A percentile compares a stretch with the other conserved stretches of the same genome.
phyloP scores from a whole-genome alignment of 2,888 invertebrate genomes.

The Idaea aversata region DNA sequence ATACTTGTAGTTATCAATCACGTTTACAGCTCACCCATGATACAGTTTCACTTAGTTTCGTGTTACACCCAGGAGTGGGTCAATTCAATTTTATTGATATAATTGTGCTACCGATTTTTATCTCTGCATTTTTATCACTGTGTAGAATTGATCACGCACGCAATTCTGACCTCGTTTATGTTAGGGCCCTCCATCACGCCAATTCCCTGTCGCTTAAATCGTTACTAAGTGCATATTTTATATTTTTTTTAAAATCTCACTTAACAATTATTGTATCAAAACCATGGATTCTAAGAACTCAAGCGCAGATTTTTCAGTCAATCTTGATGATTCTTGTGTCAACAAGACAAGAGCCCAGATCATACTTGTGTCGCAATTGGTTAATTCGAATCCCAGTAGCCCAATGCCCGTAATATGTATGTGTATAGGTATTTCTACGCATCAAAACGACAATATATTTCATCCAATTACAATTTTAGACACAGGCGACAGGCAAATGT shows the following conservation, averaged over 20 bases:
- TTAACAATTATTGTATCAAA: too few relatives aligned
- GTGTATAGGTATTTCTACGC: too few relatives aligned
- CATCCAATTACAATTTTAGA: too few relatives aligned
- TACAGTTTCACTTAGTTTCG: constrained; percentile 55
- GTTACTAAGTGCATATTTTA: background rate
- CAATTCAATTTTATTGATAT: constrained; percentile 46
- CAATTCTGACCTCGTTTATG: background rate
- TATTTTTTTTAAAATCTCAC: background rate
- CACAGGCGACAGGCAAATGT: too few relatives aligned
- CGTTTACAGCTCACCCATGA: constrained; percentile 40
- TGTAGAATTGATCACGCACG: constrained; percentile 9
- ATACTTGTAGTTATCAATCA: constrained; percentile 58
- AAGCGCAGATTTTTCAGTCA: too few relatives aligned
- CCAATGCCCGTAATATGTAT: too few relatives aligned
- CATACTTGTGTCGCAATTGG: too few relatives aligned
- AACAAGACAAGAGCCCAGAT: too few relatives aligned
- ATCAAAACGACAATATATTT: too few relatives aligned
- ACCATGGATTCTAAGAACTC: too few relatives aligned
- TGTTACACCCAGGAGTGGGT: constrained; percentile 32
- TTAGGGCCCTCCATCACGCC: background rate
- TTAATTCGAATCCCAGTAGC: too few relatives aligned
- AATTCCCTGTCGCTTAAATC: background rate
- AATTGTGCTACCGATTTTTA: constrained; percentile 15
- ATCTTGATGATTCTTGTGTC: too few relatives aligned
- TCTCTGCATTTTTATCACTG: constrained; percentile 10